Base-by-base conservation (phyloP, 2,888 invertebrate genomes). In the Cantharis nigra region DNA sequence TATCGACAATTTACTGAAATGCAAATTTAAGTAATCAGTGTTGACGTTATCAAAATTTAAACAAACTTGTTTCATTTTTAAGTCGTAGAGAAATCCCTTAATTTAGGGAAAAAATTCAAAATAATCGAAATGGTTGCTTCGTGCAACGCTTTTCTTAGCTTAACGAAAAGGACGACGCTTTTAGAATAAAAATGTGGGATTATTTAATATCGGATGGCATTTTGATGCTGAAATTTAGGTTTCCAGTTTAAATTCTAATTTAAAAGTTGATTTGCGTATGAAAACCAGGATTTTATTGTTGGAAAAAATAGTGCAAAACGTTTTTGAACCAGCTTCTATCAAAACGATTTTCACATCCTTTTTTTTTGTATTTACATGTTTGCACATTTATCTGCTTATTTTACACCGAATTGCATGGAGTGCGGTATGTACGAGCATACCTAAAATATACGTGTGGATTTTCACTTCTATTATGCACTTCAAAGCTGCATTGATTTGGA, bases 141-240 rank as follows among this genome's bases (percentile, higher is more conserved):
- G 63, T 28, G 63, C 62, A 76, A 73, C 70, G 72, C 20, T 28
- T 71, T 72, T 49, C 71, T 67, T 70, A 28, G 76, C 76, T 76
- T 71, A 73, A 70, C 69, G 70, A 63, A 64, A 70, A 70, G 70
- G 70, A 77, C 65, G 73, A 71, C 74, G 71, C 71, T 65, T 71
- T 49, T 28, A 71, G 74, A 77, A 77, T 77, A 77, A 77, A 77
- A 74, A 77, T 77, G 71, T 16, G 71, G 71, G 74, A 77, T 74
- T 77, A 76, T 70, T 70, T 70, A 76, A 72, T 76, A 76, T 69
- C 65, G 73, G 72, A 28, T 30, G 71, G 49, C 49, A 49, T 49
- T 49, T 49, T 49, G 49, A 49, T 49, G n/a, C 49, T n/a, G n/a
- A 49, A 49, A 49, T 49, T 49, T 49, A 49, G 49, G 49, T 49